Evolutionary conservation across 1,140 invertebrate species (phyloP).

Genomic region (Chlorops oryzae): DNA sequence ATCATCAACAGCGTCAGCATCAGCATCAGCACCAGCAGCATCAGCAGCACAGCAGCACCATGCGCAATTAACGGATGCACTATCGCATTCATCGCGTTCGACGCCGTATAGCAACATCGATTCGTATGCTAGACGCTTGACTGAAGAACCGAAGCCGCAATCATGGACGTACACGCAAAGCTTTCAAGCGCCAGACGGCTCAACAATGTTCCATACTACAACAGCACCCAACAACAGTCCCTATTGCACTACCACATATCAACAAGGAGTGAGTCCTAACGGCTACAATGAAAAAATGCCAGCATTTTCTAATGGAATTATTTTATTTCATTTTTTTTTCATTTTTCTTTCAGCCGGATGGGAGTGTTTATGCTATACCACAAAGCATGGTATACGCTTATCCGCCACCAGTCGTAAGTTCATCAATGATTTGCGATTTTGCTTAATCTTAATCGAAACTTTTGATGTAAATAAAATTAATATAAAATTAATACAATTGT

Average conservation of each 20-base stretch:
- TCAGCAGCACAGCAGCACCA: constrained; percentile 19
- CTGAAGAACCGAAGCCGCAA: constrained; percentile 37
- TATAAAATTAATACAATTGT: constrained; percentile 2
- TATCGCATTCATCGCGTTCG: constrained; percentile 37
- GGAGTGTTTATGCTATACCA: constrained; percentile 45
- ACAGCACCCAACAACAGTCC: constrained; percentile 34
- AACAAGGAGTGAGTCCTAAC: constrained; percentile 35
- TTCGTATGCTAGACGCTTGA: constrained; percentile 24
- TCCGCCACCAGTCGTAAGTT: constrained; percentile 34
- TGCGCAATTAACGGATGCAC: constrained; percentile 30
- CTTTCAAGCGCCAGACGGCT: constrained; percentile 41
- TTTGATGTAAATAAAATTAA: neutral
- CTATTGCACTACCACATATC: constrained; percentile 46
- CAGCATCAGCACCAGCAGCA: neutral
- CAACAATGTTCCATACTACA: constrained; percentile 43
- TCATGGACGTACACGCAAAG: constrained; percentile 44
- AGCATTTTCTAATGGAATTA: neutral
- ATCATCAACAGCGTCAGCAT: neutral
- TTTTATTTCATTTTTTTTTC: neutral
- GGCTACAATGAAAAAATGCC: neutral
- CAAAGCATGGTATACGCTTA: constrained; percentile 46
- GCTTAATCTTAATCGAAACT: no score
- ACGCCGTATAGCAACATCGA: constrained; percentile 43
- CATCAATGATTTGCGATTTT: neutral
- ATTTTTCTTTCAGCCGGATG: constrained; percentile 32